phyloP scores from a whole-genome alignment of 2,888 invertebrate genomes.

The Meghimatium bilineatum region DNA sequence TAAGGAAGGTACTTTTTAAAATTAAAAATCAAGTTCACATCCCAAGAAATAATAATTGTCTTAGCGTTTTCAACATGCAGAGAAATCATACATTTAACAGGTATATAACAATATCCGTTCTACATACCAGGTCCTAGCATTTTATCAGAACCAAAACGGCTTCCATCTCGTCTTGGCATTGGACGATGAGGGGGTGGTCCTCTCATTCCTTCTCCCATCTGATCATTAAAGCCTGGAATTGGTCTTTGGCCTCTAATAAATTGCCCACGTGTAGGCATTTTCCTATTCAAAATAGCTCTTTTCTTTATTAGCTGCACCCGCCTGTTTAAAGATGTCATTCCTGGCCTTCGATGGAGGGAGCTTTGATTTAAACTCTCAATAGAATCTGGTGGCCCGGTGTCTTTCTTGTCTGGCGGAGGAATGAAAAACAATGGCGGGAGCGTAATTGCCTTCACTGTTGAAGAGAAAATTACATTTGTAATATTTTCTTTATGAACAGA shows the following conservation, averaged over 20 bases:
- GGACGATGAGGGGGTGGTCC: slow-evolving; percentile 1
- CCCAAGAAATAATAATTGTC: too few species aligned
- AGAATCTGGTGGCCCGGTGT: slow-evolving; percentile 40
- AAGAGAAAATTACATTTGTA: neutral
- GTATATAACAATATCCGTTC: neutral
- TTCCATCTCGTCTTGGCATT: slow-evolving; percentile 13
- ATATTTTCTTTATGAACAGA: too few species aligned
- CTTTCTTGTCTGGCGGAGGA: slow-evolving; percentile 41
- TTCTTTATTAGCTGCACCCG: slow-evolving; percentile 42
- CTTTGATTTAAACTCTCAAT: slow-evolving; percentile 40
- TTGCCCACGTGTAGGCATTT: slow-evolving; percentile 33
- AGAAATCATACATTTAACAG: too few species aligned
- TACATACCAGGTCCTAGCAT: slow-evolving; percentile 37
- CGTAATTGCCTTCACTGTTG: slow-evolving; percentile 40
- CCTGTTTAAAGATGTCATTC: slow-evolving; percentile 42
- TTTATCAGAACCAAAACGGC: slow-evolving; percentile 20
- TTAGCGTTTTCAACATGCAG: too few species aligned
- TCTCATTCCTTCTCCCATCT: slow-evolving; percentile 8
- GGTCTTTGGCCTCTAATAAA: slow-evolving; percentile 32
- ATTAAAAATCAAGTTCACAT: too few species aligned
- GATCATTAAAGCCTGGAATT: slow-evolving; percentile 13
- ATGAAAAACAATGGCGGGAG: slow-evolving; percentile 45
- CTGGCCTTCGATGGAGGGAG: slow-evolving; percentile 28
- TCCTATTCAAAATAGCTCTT: slow-evolving; percentile 39
- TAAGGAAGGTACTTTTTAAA: too few species aligned